Conservation (phyloP, 2,888 invertebrate genomes). For the Chrysopilus asiliformis region DNA sequence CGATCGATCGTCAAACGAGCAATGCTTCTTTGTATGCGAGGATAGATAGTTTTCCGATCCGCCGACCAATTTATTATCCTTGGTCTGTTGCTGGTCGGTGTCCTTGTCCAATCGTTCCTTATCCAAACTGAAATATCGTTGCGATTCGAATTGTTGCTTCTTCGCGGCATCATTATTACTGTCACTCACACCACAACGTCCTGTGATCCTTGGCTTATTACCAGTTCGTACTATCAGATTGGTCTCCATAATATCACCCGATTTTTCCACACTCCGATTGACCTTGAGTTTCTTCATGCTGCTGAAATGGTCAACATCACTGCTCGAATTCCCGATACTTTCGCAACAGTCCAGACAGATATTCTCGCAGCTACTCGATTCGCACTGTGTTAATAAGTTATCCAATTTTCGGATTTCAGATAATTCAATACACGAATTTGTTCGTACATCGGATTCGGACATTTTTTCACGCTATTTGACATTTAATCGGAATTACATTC, state of each 20-base stretch:
- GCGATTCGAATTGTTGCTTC: conserved; percentile 16
- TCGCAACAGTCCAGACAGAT: conserved; percentile 22
- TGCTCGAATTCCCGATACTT: conserved; percentile 20
- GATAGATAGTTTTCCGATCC: conserved; percentile 14
- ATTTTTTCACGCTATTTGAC: conserved; percentile 17
- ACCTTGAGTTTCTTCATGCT: conserved; percentile 1
- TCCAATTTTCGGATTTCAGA: conserved; percentile 23
- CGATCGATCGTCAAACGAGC: conserved; percentile 18
- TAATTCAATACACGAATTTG: conserved; percentile 24
- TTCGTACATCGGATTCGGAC: conserved; percentile 21
- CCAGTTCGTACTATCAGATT: conserved; percentile 10
- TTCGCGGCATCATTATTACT: conserved; percentile 16
- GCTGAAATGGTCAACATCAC: conserved; percentile 10
- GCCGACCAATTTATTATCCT: conserved; percentile 9
- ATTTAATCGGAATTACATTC: too few species aligned
- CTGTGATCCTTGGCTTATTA: conserved; percentile 9
- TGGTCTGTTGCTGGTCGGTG: conserved; percentile 4
- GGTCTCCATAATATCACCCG: conserved; percentile 18
- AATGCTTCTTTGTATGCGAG: conserved; percentile 16
- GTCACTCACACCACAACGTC: conserved; percentile 17
- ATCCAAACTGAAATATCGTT: conserved; percentile 19
- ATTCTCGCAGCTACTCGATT: conserved; percentile 24
- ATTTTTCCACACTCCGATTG: conserved; percentile 16
- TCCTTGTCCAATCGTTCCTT: conserved; percentile 17
- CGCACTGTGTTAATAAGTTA: conserved; percentile 23